Conservation (phyloP, 2,888 invertebrate species). For the Clivina fossor region DNA sequence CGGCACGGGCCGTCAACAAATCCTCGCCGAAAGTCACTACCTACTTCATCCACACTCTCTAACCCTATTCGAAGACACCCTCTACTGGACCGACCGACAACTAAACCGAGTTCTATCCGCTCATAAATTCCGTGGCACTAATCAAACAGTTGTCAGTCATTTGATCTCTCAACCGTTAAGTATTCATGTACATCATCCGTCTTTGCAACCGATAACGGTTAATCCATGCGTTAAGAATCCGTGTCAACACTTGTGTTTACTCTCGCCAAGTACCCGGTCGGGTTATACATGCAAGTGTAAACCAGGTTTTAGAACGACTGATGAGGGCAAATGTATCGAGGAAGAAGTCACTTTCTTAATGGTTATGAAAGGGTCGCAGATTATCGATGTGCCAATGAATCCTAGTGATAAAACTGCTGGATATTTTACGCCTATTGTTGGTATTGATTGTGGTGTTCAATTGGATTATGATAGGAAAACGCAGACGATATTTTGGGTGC, state of each 20-base stretch:
- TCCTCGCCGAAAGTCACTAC: constrained; percentile 85
- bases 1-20: constrained; percentile 86
- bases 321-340: constrained; percentile 73
- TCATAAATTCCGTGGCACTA: constrained; percentile 89
- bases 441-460: constrained; percentile 83
- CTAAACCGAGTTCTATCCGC: constrained; percentile 87
- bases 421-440: constrained; percentile 83
- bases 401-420: constrained; percentile 76
- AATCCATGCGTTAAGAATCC: constrained; percentile 75
- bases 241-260: constrained; percentile 89
- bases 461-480: constrained; percentile 90
- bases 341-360: constrained; percentile 89
- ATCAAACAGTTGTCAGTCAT: constrained; percentile 92
- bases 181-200: constrained; percentile 93
- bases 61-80: constrained; percentile 91
- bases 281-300: constrained; percentile 91
- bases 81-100: constrained; percentile 97
- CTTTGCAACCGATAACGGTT: constrained; percentile 78
- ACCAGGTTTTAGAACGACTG: constrained; percentile 72
- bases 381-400: constrained; percentile 79
- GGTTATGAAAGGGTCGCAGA: constrained; percentile 86
- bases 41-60: constrained; percentile 93
- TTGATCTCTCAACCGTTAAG: constrained; percentile 93
- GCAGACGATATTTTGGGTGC: constrained; percentile 85
- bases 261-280: constrained; percentile 71